Evolutionary conservation across 2,888 invertebrate species (phyloP).

Genomic region (Hypselothyrea guttata): DNA sequence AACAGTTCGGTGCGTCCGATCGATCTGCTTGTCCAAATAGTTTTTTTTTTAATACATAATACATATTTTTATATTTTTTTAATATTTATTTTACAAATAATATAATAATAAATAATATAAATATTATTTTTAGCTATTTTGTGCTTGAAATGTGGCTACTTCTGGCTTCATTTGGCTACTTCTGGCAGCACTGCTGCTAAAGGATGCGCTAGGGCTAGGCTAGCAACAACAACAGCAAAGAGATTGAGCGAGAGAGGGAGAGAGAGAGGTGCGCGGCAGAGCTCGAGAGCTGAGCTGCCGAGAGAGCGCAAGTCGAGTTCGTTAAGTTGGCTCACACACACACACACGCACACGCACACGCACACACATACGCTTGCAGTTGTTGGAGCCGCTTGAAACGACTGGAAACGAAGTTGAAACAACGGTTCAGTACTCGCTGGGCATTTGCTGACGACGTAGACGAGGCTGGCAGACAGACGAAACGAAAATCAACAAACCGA

Average conservation of each 20-base stretch:
- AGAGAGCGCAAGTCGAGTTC: slow-evolving; percentile 7
- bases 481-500: slow-evolving; percentile 25
- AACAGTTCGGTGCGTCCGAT: no score
- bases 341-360: slow-evolving; percentile 12
- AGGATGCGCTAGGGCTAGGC: slow-evolving; percentile 32
- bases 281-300: slow-evolving; percentile 10
- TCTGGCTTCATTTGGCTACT: no score
- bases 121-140: no score
- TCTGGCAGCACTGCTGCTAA: no score
- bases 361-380: slow-evolving; percentile 2
- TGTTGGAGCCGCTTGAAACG: slow-evolving; percentile 61
- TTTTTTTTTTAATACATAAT: no score
- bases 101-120: no score
- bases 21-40: no score
- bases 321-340: slow-evolving; percentile 13
- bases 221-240: slow-evolving; percentile 27
- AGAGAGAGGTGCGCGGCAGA: no score
- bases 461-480: slow-evolving; percentile 2
- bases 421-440: slow-evolving; percentile 74
- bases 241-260: no score
- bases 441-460: slow-evolving; percentile 75
- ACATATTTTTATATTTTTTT: no score
- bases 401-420: slow-evolving; percentile 66
- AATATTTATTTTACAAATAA: no score
- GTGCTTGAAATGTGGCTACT: no score